These are phyloP conservation scores for Acromyrmex charruanus DNA, from an alignment of 1,140 invertebrate species.

Conservation along the genomic window DNA sequence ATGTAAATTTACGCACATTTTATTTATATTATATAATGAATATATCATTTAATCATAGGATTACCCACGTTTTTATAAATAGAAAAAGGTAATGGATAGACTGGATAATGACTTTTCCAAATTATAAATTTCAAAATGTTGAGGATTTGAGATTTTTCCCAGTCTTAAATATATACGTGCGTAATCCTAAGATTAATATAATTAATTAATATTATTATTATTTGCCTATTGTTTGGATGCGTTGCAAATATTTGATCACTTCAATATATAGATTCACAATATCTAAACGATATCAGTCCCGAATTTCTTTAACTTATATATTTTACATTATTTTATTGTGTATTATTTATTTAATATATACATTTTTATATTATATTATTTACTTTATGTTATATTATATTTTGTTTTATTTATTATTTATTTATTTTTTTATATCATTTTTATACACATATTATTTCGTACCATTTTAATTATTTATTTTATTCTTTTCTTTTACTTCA, in stretches of 20 bases:
- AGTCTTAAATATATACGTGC: neutral
- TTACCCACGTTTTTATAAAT: neutral
- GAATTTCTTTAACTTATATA: no score
- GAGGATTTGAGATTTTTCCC: neutral
- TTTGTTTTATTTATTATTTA: neutral
- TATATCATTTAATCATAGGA: neutral
- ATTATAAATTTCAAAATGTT: neutral
- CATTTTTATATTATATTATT: neutral
- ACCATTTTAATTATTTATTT: no score
- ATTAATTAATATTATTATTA: no score
- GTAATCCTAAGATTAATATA: neutral
- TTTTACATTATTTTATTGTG: neutral
- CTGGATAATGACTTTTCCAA: neutral
- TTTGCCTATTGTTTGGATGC: no score
- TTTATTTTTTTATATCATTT: neutral
- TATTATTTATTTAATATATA: neutral
- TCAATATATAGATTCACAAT: no score
- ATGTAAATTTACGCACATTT: neutral
- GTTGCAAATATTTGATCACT: no score
- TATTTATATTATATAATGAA: constrained; percentile 9
- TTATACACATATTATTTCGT: neutral
- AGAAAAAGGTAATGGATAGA: neutral
- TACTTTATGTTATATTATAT: neutral
- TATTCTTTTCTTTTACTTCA: no score
- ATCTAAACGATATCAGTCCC: no score